Conservation (phyloP, 2,797 vertebrate genomes). For the Uromys caudimaculatus region DNA sequence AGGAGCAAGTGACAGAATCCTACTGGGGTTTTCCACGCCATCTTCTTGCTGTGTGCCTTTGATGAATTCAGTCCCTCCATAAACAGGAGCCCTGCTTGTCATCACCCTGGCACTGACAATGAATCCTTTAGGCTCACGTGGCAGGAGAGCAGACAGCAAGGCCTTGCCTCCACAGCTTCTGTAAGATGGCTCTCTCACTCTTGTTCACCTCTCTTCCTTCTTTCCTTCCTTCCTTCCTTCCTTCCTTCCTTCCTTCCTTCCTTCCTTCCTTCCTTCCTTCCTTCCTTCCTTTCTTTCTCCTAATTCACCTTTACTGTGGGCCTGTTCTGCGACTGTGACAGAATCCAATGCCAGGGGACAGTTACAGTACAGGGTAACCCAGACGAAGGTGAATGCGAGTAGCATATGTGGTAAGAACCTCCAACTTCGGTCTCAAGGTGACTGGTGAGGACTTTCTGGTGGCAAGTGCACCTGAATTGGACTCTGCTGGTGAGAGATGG, state of each 20-base stretch:
- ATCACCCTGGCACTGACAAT: not conserved
- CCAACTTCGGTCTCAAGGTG: not conserved
- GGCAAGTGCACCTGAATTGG: not conserved
- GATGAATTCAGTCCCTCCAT: not conserved
- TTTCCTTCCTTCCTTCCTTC: too few species aligned
- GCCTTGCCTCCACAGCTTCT: not conserved
- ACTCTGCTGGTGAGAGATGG: not conserved
- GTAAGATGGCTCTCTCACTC: not conserved
- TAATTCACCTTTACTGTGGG: not conserved
- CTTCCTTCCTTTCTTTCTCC: not conserved
- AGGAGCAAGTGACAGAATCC: not conserved
- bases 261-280: too few species aligned
- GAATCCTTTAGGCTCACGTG: not conserved
- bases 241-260: too few species aligned
- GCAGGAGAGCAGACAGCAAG: not conserved
- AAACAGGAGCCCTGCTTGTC: not conserved
- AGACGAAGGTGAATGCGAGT: too few species aligned
- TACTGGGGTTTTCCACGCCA: rapidly evolving
- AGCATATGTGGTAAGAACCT: not conserved
- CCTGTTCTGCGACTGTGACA: not conserved
- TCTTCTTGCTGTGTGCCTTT: not conserved
- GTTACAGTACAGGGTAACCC: not conserved
- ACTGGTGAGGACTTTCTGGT: not conserved
- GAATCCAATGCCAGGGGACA: not conserved
- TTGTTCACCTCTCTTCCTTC: not conserved